Evolutionary conservation across 1,140 invertebrate species (phyloP), one percentile per base, ranked within the genome.

Genomic region (Drosophila trapezifrons): DNA sequence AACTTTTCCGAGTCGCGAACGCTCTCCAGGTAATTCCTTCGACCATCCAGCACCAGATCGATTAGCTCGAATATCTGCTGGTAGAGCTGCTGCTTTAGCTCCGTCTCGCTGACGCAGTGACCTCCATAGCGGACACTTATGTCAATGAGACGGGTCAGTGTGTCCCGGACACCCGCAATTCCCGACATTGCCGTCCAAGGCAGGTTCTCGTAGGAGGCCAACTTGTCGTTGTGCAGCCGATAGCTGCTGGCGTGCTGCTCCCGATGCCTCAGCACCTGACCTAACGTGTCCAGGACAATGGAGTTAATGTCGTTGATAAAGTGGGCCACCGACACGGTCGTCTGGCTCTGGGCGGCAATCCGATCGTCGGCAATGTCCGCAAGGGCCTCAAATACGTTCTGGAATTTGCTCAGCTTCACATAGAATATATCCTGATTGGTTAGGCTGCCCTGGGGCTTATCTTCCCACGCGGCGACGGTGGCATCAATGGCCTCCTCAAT

Each of bases 31-130:
- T 97, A 96, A 59, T 92, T 94, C 80, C 95, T 95, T 59, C 95
- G 94, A 1, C 96, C 96, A 81, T 96, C 95, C 27, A 98, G 92
- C 65, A 97, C 94, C 12, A 96, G 92, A 90, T 97, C 96, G n/a
- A 96, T 94, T 2, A 97, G 82, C 56, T 95, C 93, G 0, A 96
- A 93, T 29, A 96, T 90, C 82, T 97, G 96, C 46, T 95, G 94
- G 72, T 94, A 95, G 15, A 97, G 87, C 38, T 94, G 92, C 56
- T 93, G 93, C 57, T 91, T 93, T 1, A 94, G 40, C 2, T 93
- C 89, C 0, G 90, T 78, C 42, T 95, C 94, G 27, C 90, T 93
- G 3, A 93, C 93, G 37, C 93, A 93, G 65, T 93, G 93, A 1
- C 94, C 90, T 2, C 94, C 95, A 79, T 95, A 93, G 51, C 94